Percentiles rank a stretch among this genome's conserved stretches.
These are phyloP conservation scores for Clamator glandarius DNA, from an alignment of 2,797 vertebrate species.

Conservation along the genomic window DNA sequence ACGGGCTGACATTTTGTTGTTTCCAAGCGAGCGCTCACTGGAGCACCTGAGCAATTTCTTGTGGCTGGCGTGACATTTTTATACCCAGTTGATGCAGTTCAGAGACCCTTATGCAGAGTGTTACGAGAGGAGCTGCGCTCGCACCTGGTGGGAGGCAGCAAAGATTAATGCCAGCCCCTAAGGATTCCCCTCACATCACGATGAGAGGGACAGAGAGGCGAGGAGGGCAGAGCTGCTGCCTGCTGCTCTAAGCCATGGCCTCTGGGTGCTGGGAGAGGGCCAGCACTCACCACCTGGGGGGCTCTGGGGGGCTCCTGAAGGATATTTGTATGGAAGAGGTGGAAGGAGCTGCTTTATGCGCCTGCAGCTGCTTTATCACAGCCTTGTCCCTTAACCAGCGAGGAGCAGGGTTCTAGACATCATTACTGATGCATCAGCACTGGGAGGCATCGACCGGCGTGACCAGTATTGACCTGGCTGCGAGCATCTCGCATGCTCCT, in stretches of 20 bases:
- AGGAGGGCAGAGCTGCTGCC: neutral
- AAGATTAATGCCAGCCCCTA: neutral
- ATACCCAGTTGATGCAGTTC: neutral
- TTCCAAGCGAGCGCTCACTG: neutral
- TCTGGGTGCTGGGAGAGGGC: neutral
- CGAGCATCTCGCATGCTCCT: neutral
- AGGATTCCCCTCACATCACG: neutral
- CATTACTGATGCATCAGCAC: rapidly evolving
- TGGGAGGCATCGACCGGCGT: neutral
- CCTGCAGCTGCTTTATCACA: neutral
- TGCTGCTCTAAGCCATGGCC: neutral
- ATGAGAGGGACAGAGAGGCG: neutral
- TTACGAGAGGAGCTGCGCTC: neutral
- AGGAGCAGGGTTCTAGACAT: neutral
- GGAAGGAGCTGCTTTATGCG: neutral
- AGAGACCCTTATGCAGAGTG: neutral
- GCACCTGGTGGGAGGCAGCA: neutral
- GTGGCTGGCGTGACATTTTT: neutral
- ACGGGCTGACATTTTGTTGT: neutral
- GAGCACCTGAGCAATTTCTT: neutral
- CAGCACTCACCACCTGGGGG: no score
- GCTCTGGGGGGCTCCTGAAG: neutral
- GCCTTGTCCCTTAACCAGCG: neutral
- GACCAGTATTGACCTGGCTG: neutral
- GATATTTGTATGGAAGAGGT: neutral